Conservation (phyloP, 2,797 vertebrate species). For the Pseudotriccus pelzelni region DNA sequence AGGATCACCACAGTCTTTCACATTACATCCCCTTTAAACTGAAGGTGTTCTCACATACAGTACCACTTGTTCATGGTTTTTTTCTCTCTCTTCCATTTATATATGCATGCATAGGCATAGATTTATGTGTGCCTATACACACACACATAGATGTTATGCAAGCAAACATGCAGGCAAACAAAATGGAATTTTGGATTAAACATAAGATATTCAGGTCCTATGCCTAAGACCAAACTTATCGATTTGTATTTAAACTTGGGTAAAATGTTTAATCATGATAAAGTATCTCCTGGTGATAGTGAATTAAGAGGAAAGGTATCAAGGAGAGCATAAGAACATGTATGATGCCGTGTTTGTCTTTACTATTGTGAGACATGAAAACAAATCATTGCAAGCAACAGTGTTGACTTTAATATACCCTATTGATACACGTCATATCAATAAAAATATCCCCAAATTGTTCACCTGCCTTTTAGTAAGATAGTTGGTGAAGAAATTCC, state of each 20-base stretch:
- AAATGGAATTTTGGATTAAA: neutral
- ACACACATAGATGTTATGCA: neutral
- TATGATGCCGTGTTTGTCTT: neutral
- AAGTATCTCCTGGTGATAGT: neutral
- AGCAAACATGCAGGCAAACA: neutral
- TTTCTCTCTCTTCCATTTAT: neutral
- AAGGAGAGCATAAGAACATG: neutral
- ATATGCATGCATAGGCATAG: neutral
- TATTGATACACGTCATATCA: neutral
- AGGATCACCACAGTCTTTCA: neutral
- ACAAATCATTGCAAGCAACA: neutral
- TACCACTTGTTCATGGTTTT: neutral
- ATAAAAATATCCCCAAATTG: neutral
- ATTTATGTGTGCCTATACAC: neutral
- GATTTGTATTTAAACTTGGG: neutral
- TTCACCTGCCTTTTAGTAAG: neutral
- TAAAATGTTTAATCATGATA: neutral
- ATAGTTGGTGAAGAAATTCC: neutral
- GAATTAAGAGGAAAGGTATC: neutral
- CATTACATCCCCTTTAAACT: neutral
- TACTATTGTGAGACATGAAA: neutral
- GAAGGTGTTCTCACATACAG: neutral
- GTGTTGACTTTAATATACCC: neutral
- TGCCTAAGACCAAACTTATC: neutral
- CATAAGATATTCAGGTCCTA: neutral